These are phyloP conservation scores for Carassius carassius DNA, from an alignment of 2,113 vertebrate species.

Conservation along the genomic window DNA sequence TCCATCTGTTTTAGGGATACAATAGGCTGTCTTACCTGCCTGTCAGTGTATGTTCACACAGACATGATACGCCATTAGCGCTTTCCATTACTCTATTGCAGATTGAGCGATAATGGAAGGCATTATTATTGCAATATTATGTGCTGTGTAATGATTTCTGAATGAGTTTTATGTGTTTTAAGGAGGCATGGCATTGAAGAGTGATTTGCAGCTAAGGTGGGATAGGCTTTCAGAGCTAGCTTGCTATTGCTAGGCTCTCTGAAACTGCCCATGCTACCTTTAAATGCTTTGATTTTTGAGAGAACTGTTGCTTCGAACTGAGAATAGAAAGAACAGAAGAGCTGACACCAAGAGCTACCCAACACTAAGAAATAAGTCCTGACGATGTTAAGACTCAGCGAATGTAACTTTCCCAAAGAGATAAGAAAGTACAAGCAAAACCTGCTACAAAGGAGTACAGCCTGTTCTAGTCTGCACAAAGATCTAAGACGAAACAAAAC, in stretches of 20 bases:
- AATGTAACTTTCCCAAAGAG: background rate
- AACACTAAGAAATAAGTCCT: background rate
- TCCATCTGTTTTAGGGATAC: too few relatives aligned
- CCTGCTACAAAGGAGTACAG: background rate
- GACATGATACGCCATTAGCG: too few relatives aligned
- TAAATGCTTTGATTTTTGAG: background rate
- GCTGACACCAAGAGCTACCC: background rate
- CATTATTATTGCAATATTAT: too few relatives aligned
- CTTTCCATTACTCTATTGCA: too few relatives aligned
- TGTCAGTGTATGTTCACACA: too few relatives aligned
- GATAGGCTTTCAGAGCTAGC: background rate
- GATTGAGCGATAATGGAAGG: too few relatives aligned
- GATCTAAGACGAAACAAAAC: background rate
- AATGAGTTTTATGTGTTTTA: background rate
- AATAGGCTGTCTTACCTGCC: too few relatives aligned
- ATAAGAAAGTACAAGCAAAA: background rate
- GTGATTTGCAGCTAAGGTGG: background rate
- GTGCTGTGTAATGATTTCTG: too few relatives aligned
- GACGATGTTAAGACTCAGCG: background rate
- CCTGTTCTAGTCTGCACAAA: background rate
- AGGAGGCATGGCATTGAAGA: background rate
- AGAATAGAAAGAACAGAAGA: background rate
- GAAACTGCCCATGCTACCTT: background rate
- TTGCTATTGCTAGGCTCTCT: background rate
- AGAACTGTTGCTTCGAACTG: background rate